Conservation (phyloP, 1,140 invertebrate genomes). For the Conus betulinus region DNA sequence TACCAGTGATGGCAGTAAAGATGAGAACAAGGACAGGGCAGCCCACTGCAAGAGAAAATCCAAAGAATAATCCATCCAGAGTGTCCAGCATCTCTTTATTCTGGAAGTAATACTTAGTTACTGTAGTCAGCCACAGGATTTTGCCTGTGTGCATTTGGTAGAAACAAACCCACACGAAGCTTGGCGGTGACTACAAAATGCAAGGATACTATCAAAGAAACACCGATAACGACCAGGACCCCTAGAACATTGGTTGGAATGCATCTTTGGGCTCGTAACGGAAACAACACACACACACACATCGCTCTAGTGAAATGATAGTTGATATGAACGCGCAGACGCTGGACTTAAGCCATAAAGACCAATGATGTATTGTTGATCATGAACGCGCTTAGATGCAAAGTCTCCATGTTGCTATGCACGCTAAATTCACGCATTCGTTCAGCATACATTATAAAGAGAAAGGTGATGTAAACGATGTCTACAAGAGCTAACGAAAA, state of each 20-base stretch:
- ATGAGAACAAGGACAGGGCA: background rate
- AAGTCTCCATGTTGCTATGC: too few species aligned
- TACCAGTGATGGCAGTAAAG: background rate
- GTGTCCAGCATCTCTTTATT: conserved; percentile 8
- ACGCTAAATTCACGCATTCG: too few species aligned
- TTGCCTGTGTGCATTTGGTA: background rate
- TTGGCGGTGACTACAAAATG: background rate
- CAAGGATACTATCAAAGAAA: background rate
- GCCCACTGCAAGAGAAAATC: conserved; percentile 4
- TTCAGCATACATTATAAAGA: too few species aligned
- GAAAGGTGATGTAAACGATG: too few species aligned
- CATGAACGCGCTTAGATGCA: background rate
- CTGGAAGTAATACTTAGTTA: background rate
- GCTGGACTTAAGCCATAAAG: background rate
- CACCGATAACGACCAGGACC: background rate
- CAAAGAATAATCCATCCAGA: conserved; percentile 17
- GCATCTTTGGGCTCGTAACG: background rate
- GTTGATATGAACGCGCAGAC: background rate
- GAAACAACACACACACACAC: conserved; percentile 5
- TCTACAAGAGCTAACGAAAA: too few species aligned
- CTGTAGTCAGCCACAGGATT: background rate
- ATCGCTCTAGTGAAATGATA: background rate
- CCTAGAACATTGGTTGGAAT: background rate
- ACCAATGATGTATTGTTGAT: background rate
- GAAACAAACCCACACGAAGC: background rate